These are phyloP conservation scores for Scaptomyza tumidula DNA, from an alignment of 2,888 invertebrate species.

Conservation along the genomic window DNA sequence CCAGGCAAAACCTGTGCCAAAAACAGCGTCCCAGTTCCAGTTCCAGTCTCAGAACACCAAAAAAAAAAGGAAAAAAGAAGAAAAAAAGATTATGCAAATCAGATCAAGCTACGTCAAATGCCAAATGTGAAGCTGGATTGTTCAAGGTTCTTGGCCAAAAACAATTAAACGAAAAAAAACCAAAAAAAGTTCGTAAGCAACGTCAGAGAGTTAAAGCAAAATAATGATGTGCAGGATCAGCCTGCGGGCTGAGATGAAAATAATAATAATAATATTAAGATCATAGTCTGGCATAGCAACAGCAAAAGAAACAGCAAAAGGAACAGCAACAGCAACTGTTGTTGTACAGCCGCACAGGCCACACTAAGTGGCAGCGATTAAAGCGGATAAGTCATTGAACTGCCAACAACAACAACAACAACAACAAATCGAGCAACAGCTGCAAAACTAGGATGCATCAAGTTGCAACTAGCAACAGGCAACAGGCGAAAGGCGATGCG, in stretches of 20 bases:
- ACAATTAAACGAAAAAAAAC: no score
- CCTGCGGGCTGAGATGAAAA: background rate
- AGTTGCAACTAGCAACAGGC: conserved; percentile 22
- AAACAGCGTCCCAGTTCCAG: no score
- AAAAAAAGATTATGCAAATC: no score
- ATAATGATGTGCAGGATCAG: conserved; percentile 13
- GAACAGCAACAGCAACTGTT: conserved; percentile 22
- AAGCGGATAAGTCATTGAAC: conserved; percentile 43
- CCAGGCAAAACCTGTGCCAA: no score
- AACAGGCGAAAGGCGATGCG: conserved; percentile 12
- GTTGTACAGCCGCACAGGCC: conserved; percentile 39
- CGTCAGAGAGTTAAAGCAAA: background rate
- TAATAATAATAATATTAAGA: background rate
- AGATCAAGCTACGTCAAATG: no score
- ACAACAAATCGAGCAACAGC: conserved; percentile 18
- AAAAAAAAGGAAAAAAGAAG: no score
- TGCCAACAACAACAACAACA: conserved; percentile 11
- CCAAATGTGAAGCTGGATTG: background rate
- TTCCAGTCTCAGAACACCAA: no score
- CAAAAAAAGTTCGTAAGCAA: no score
- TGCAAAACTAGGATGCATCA: conserved; percentile 47
- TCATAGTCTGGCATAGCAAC: conserved; percentile 17
- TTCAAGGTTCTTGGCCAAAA: background rate
- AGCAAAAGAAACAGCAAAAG: conserved; percentile 5
- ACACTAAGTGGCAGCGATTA: conserved; percentile 14